Conservation (phyloP, 1,140 invertebrate species). For the Antheraea pernyi region DNA sequence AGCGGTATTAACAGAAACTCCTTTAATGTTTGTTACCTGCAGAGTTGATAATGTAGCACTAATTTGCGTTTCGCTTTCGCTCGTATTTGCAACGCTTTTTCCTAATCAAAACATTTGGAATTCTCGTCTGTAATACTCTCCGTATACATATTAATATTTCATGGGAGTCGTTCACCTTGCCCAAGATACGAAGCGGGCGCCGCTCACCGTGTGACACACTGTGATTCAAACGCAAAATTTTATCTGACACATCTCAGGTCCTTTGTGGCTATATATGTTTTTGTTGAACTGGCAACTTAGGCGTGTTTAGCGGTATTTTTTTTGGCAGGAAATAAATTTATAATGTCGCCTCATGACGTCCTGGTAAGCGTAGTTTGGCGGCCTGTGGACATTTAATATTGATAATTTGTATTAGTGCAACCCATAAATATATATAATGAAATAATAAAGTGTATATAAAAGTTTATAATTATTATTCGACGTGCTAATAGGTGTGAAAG, state of each 20-base stretch:
- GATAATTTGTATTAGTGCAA: no score
- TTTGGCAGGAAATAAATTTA: no score
- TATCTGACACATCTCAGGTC: conserved; percentile 12
- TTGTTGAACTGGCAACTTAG: no score
- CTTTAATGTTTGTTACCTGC: conserved; percentile 33
- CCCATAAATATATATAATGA: no score
- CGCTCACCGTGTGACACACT: conserved; percentile 34
- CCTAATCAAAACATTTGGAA: conserved; percentile 10
- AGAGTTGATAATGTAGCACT: conserved; percentile 33
- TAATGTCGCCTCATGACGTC: no score
- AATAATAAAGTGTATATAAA: no score
- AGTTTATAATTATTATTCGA: no score
- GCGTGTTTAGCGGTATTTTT: no score
- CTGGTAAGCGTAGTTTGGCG: no score
- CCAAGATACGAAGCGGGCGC: neutral
- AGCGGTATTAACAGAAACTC: conserved; percentile 35
- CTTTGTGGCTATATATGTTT: neutral
- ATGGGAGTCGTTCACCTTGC: conserved; percentile 51
- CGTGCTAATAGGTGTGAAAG: no score
- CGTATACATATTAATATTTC: conserved; percentile 30
- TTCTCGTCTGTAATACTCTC: conserved; percentile 36
- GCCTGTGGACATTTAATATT: no score
- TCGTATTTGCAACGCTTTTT: conserved; percentile 27
- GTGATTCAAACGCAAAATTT: conserved; percentile 12
- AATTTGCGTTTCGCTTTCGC: conserved; percentile 34